These are phyloP conservation scores for chimpanzee (Pan troglodytes) DNA, from an alignment of 2,113 vertebrate genomes.

Conservation along the genomic window NHGRI_mPanTro3-v2.1_pri NC_072411.2:104059001-104059500, in stretches of 20 bases:
- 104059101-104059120: no score
- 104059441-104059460: constrained; percentile 16
- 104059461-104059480: constrained; percentile 27
- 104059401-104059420: constrained; percentile 13
- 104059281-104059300: neutral
- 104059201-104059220: neutral
- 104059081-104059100: no score
- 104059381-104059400: neutral
- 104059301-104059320: neutral
- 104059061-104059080: no score
- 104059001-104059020: no score
- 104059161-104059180: no score
- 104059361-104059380: constrained; percentile 16
- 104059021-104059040: no score
- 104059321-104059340: neutral
- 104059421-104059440: neutral
- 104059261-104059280: neutral
- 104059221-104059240: neutral
- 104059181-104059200: neutral
- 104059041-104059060: no score
- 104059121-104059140: no score
- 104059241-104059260: neutral
- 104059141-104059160: no score
- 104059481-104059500: neutral
- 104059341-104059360: constrained; percentile 27